A percentile compares a stretch with the other conserved stretches of the same genome.
Conservation (phyloP, 1,140 invertebrate species). For the Drosophila takahashii region DNA sequence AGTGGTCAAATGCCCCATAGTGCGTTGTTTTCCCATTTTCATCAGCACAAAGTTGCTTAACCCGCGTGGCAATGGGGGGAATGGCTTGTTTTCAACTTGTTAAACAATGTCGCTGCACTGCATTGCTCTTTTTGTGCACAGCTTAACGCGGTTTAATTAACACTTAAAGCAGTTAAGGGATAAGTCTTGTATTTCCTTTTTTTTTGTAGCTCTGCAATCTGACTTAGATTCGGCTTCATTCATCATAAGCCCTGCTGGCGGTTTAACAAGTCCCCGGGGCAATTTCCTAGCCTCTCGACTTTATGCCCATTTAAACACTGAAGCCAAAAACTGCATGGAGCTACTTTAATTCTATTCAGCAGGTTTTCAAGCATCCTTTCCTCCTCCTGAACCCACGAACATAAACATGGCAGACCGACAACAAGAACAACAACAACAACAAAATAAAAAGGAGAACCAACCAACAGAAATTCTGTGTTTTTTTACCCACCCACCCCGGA, state of each 20-base stretch:
- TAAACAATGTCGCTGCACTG: slow-evolving; percentile 36
- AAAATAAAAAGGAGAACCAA: slow-evolving; percentile 6
- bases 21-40: slow-evolving; percentile 77
- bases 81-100: slow-evolving; percentile 44
- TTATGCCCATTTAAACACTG: slow-evolving; percentile 51
- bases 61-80: slow-evolving; percentile 11
- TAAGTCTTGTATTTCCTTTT: slow-evolving; percentile 9
- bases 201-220: slow-evolving; percentile 4
- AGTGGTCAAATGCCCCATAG: no score
- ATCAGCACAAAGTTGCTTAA: slow-evolving; percentile 69
- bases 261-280: slow-evolving; percentile 25
- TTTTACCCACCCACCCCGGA: slow-evolving; percentile 9
- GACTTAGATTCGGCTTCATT: slow-evolving; percentile 31
- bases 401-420: slow-evolving; percentile 38
- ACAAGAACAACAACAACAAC: slow-evolving; percentile 16
- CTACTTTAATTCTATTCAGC: slow-evolving; percentile 54
- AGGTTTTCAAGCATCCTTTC: slow-evolving; percentile 33
- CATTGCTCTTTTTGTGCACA: slow-evolving; percentile 23
- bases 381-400: neutral
- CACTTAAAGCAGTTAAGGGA: slow-evolving; percentile 33
- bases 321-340: slow-evolving; percentile 31
- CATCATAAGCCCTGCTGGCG: slow-evolving; percentile 40
- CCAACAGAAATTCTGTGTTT: slow-evolving; percentile 7
- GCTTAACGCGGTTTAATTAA: slow-evolving; percentile 76
- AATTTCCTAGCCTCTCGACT: slow-evolving; percentile 30